Base-by-base conservation (phyloP, 1,140 invertebrate genomes). In the Conus ventricosus region DNA sequence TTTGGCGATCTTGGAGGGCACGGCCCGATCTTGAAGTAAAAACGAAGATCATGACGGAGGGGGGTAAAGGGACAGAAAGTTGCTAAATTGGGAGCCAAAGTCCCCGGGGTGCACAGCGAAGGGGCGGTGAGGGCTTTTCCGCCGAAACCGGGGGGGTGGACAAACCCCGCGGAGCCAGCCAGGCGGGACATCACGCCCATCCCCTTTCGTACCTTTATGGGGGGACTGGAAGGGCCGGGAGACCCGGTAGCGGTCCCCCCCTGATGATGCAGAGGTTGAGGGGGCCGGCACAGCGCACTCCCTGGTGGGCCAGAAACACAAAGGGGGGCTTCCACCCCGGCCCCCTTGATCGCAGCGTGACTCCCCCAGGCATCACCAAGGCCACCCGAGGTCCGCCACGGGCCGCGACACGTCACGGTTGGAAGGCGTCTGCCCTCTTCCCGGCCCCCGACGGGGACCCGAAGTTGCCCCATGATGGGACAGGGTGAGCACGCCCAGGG, bases 11-110 rank as follows among this genome's bases (percentile, higher is more conserved):
- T 94, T 90, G 57, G 94, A 94, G 6, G 96, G 96, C 3, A 96
- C 95, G 78, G 89, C 94, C 95, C 96, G 85, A 99, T 99, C 95
- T 97, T 97, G 97, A 98, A 98, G 95, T 99, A 99, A 5, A 99
- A 5, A 99, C 96, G 54, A 98, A 96, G 55, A 99, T 97, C 92
- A 99, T 99, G 15, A 99, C 97, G 80, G 97, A 96, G 17, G 99
- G 96, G 8, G 98, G 98, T 88, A 99, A 99, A 99, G n/a, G 98
- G 98, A 89, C 95, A 94, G 27, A 96, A 91, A n/a, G 96, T 96
- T 91, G 97, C 97, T 94, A 95, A 91, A 96, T 95, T 97, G 96
- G 93, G 96, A 99, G 83, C 97, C 97, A 27, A 99, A 96, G 25
- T 95, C 96, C n/a, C n/a, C n/a, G n/a, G n/a, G n/a, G n/a, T n/a